Base-by-base conservation (phyloP, 2,888 invertebrate species). In the Brenthis daphne region DNA sequence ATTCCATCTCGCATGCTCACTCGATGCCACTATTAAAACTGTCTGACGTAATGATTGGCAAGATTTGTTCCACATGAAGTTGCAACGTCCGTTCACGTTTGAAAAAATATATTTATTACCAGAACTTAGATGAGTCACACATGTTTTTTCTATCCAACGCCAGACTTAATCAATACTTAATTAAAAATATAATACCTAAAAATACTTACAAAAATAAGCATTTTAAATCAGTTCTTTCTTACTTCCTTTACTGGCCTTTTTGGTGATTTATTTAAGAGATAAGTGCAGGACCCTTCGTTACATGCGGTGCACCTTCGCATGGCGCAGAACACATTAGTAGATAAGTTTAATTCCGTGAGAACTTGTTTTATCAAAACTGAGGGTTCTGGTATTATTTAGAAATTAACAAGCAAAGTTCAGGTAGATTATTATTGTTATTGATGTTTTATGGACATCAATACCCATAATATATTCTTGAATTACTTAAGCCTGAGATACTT, bases 311-410 rank as follows among this genome's bases (percentile, higher is more conserved):
- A 55, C 55, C 47, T 37, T 37, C 63, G 8, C 6, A 50, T 6
- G 37, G 37, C 63, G 3, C 54, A 47, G 48, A 55, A 54, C 61
- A n/a, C 67, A 24, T 56, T 50, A 20, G 43, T 56, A 56, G 67
- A 67, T 67, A 67, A 67, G 58, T 55, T 16, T 37, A 20, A 50
- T 55, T 14, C 51, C 67, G 67, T 61, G 55, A 50, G 67, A 67
- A 61, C 55, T 16, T 12, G 12, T 16, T 37, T 58, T 66, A 66
- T 66, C 66, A 16, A 48, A 47, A 20, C 5, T 20, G 24, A 55
- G 20, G 37, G 57, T 51, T 56, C 29, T 24, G n/a, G 47, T 64
- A 47, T 64, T 47, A 13, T 51, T 64, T 56, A 20, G 8, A 29
- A 64, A 43, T 63, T 24, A 63, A 63, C 51, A 24, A n/a, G 16